phyloP scores from a whole-genome alignment of 2,888 invertebrate genomes.

The Philonicus albiceps region DNA sequence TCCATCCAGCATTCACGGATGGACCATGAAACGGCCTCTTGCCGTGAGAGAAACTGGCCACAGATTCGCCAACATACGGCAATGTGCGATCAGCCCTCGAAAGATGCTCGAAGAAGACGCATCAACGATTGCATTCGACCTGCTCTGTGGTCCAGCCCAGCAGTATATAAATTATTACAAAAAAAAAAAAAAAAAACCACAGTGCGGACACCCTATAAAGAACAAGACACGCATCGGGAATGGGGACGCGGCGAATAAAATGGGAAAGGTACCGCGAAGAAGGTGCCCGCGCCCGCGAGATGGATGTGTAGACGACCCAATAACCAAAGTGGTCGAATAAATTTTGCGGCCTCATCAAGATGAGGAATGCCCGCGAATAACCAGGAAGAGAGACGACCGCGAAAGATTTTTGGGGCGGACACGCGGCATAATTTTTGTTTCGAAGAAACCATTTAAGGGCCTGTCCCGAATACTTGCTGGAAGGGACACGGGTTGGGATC shows the following conservation, averaged over 20 bases:
- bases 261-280: not conserved
- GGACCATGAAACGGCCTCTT: not conserved
- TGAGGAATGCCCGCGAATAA: constrained; percentile 38
- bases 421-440: constrained; percentile 3
- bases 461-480: not conserved
- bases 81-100: not conserved
- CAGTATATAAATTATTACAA: constrained; percentile 52
- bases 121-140: constrained; percentile 19
- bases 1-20: not conserved
- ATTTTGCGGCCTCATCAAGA: constrained; percentile 40
- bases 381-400: constrained; percentile 20
- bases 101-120: not conserved
- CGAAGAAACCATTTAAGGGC: not conserved
- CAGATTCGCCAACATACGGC: constrained; percentile 38
- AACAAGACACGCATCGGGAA: constrained; percentile 44
- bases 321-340: constrained; percentile 30
- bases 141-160: constrained; percentile 36
- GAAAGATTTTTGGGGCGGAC: not conserved
- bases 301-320: not conserved
- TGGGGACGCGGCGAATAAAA: constrained; percentile 6
- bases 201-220: constrained; percentile 52
- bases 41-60: constrained; percentile 25
- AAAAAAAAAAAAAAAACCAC: constrained; percentile 47
- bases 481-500: not conserved
- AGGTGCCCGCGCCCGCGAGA: not conserved